Evolutionary conservation across 1,140 invertebrate species (phyloP), one percentile per base, ranked within the genome.

Genomic region (Ericerus pela): DNA sequence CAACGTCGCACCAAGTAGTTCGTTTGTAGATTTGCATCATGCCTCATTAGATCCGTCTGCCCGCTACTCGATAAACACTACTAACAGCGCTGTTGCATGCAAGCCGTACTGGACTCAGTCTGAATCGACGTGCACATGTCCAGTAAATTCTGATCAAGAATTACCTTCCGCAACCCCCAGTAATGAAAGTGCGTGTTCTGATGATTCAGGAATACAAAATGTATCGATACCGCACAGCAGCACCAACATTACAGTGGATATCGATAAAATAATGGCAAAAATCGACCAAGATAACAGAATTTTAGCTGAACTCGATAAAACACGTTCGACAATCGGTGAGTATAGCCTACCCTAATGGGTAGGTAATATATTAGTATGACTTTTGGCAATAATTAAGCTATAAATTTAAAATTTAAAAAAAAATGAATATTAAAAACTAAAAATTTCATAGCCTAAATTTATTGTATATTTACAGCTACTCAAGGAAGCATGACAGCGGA

Each of bases 261-360:
- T 94, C 64, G 89, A 93, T 69, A 76, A 85, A 65, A 87, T 94
- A 66, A 92, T 94, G 84, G 88, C 88, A 58, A 93, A 92, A 75
- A 87, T 94, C 63, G 88, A 94, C 70, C 89, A 91, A 71, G 82
- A 82, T 64, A 79, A 78, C 66, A 75, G 86, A 66, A 85, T 93
- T 64, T 73, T 93, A 62, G 88, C 89, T 57, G 89, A 93, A 66
- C 71, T 93, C 63, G 90, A 93, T 67, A 85, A 88, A 68, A 79
- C 81, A 60, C 75, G 84, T 65, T 76, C 75, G 61, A 75, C 67
- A 12, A 63, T 67, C 58, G 66, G 66, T 67, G 57, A 64, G 59
- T 58, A 53, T 38, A 37, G 30, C 14, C 14, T 3, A 5, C 20
- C 2, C 4, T 8, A 10, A 33, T 33, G 30, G 30, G n/a, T 33